Evolutionary conservation across 2,113 vertebrate genomes (phyloP).

Genomic region (Xiphophorus hellerii): DNA sequence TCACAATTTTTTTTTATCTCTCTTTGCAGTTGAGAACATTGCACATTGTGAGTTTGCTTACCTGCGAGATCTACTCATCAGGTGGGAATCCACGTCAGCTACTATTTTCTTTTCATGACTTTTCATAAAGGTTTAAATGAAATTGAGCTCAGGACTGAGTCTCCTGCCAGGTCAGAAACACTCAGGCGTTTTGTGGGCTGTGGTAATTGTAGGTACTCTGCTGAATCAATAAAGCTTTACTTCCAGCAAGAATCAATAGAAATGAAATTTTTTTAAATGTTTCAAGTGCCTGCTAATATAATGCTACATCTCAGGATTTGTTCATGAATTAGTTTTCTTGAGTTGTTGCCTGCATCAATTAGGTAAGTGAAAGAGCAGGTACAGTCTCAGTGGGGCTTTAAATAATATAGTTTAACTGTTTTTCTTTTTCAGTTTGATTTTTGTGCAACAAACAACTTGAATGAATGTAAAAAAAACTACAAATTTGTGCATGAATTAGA

Average conservation of each 20-base stretch:
- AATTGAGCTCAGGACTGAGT: not conserved
- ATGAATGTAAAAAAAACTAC: not conserved
- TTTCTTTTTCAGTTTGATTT: not conserved
- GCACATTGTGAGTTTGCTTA: constrained; percentile 98
- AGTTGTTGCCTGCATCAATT: not conserved
- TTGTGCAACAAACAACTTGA: not conserved
- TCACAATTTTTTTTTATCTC: not conserved
- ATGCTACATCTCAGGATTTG: not conserved
- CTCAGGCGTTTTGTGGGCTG: not conserved
- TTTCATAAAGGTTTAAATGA: not conserved
- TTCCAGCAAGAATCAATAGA: constrained; percentile 29
- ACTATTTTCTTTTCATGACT: not conserved
- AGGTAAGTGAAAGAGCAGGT: not conserved
- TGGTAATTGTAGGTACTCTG: constrained; percentile 25
- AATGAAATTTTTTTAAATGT: constrained; percentile 18
- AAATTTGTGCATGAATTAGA: not conserved
- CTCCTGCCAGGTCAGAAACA: not conserved
- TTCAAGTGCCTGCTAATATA: not conserved
- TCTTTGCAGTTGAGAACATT: constrained; percentile 92
- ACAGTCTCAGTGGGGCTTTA: not conserved
- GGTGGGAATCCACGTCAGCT: constrained; percentile 74
- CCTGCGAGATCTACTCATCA: constrained; percentile 97
- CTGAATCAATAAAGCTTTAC: constrained; percentile 1
- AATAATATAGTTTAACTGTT: not conserved
- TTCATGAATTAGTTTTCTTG: not conserved